Evolutionary conservation across 2,888 invertebrate species (phyloP), one percentile per base, ranked within the genome.

Genomic region (Scaptomyza reducta): DNA sequence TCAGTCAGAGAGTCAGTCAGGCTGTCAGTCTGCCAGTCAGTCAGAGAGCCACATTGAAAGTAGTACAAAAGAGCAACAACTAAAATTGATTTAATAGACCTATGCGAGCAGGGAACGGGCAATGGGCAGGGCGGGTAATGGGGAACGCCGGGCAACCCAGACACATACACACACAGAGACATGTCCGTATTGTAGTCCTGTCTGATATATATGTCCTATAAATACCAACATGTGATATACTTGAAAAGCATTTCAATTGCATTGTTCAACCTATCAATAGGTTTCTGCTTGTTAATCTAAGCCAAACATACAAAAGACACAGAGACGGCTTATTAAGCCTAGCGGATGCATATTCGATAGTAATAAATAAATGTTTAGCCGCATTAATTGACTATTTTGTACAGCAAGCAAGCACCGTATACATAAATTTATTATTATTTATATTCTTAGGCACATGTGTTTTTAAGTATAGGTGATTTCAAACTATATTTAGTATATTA

Each of bases 61-160:
- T 78, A 76, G 84, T 69, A 68, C 71, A 84, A 78, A 79, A 74
- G 84, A 78, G 87, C 84, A 81, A 72, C 71, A 78, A 71, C 69
- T 81, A 65, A 84, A 82, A 84, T 84, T 82, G 84, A 82, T 82
- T 87, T 87, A 87, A 84, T 78, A 77, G 74, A 64, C 64, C 67
- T 42, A 74, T 74, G 56, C 49, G 75, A 56, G 56, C 59, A 56
- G 42, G 22, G 22, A 22, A 22, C 47, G 40, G 14, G 41, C 22
- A 22, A 22, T 6, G 13, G 41, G 18, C 41, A 41, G 61, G 53
- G 56, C 18, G 66, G 53, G 56, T 49, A 61, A 50, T 44, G 29
- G 14, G 22, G 22, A 51, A 16, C 7, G 13, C 16, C 10, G 16
- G 16, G 40, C 9, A 40, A 16, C 10, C 14, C 38, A 40, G 16